Base-by-base conservation (phyloP, 2,113 vertebrate species). In the Eurypyga helias region DNA sequence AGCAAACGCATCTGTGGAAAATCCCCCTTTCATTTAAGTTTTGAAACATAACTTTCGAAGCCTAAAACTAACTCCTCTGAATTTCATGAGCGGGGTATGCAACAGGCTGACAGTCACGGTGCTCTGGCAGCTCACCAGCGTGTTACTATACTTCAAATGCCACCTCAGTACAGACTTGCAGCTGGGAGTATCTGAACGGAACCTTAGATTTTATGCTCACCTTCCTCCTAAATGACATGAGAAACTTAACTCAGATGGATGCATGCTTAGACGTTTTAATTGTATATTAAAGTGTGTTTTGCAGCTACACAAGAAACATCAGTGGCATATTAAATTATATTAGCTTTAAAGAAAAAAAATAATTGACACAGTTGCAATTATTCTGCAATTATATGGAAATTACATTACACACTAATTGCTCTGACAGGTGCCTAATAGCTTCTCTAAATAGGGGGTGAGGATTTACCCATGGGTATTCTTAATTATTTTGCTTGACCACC, bases 351-450 rank as follows among this genome's bases (percentile, higher is more conserved):
- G 23, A 51, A 64, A 61, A 60, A 26, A 9, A 65, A 41, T 13
- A 26, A 41, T 7, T 0, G 49, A 88, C 83, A 73, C 55, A 54
- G 4, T 58, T 81, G 87, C 81, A 83, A 89, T 97, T 95, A 95
- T 93, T 91, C 95, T 43, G 96, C 78, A 96, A 93, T 97, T 95
- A 96, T 14, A 83, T 48, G 62, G 76, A 90, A 97, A 96, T 92
- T 60, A 60, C 93, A 93, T 92, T 93, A 34, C 38, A 62, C 6
- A 0, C 61, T 95, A 95, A 93, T 96, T 96, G 83, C 90, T 93
- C 86, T 90, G 95, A 70, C 94, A 97, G 96, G 88, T 95, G 93
- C 88, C 85, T 95, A 92, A 97, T 83, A 84, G 90, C 85, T 84
- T 48, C 90, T 78, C 90, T 38, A 81, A 93, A 94, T 1, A 48